These are phyloP conservation scores for Leptarthrus brevirostris DNA, from an alignment of 2,888 invertebrate genomes.

Conservation along the genomic window DNA sequence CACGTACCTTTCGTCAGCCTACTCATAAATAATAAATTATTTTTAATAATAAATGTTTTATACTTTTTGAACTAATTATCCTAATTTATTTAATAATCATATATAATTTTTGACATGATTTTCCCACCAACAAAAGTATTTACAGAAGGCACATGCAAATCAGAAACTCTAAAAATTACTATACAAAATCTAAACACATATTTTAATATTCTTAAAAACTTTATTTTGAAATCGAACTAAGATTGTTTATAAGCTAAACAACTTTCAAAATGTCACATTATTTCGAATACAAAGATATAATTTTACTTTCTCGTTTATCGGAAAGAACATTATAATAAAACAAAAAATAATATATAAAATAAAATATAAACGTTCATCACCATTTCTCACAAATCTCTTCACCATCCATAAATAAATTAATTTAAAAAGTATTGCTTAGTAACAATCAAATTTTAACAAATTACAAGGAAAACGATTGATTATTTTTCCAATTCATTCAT, in stretches of 20 bases:
- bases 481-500: conserved; percentile 22
- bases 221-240: conserved; percentile 48
- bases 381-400: conserved; percentile 30
- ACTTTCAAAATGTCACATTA: conserved; percentile 40
- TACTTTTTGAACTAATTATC: too few relatives aligned
- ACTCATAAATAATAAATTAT: too few relatives aligned
- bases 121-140: too few relatives aligned
- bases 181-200: too few relatives aligned
- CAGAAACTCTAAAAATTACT: too few relatives aligned
- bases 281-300: conserved; percentile 32
- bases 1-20: too few relatives aligned
- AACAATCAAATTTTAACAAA: conserved; percentile 43
- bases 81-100: too few relatives aligned
- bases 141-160: too few relatives aligned
- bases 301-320: conserved; percentile 11
- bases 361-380: conserved; percentile 19
- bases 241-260: conserved; percentile 45
- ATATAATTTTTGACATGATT: too few relatives aligned
- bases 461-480: conserved; percentile 30
- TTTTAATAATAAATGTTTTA: too few relatives aligned
- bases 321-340: conserved; percentile 18
- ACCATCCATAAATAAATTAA: conserved; percentile 43
- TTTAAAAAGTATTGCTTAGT: conserved; percentile 34
- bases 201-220: conserved; percentile 42
- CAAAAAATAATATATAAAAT: conserved; percentile 12